Percentiles rank a stretch among this genome's conserved stretches.
phyloP scores from a whole-genome alignment of 2,113 vertebrate species.

The Seriola quinqueradiata region DNA sequence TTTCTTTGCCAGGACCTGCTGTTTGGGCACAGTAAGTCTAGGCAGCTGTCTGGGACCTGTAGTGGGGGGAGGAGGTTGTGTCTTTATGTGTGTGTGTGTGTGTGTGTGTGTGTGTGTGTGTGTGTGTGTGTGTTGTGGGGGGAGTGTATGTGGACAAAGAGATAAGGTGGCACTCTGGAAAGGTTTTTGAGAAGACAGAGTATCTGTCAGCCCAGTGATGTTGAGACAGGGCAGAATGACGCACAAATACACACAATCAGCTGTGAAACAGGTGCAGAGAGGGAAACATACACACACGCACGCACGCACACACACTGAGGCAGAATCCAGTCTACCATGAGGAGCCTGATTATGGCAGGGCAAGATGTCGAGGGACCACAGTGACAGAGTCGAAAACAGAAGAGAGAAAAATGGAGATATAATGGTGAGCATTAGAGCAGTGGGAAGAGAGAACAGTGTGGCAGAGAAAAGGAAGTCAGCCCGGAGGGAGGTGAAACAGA shows the following conservation, averaged over 20 bases:
- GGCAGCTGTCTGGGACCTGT: constrained; percentile 57
- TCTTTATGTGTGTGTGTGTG: constrained; percentile 15
- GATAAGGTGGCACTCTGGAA: constrained; percentile 73
- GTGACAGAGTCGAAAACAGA: constrained; percentile 38
- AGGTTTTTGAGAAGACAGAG: constrained; percentile 61
- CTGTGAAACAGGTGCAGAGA: constrained; percentile 54
- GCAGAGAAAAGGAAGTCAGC: constrained; percentile 59
- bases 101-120: constrained; percentile 17
- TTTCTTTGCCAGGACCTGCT: constrained; percentile 53
- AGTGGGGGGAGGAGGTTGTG: constrained; percentile 1
- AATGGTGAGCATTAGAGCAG: constrained; percentile 58
- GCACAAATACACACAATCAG: constrained; percentile 49
- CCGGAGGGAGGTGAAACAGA: constrained; percentile 61
- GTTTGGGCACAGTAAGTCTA: constrained; percentile 45
- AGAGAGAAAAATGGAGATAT: constrained; percentile 53
- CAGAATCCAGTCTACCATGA: constrained; percentile 35
- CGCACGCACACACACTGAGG: constrained; percentile 14
- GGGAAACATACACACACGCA: constrained; percentile 5
- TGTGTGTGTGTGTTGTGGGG: constrained; percentile 1
- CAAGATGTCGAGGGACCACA: constrained; percentile 42
- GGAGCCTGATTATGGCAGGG: constrained; percentile 51
- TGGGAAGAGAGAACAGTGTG: constrained; percentile 51
- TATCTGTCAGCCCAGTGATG: constrained; percentile 52
- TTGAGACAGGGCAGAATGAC: constrained; percentile 49
- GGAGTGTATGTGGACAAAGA: constrained; percentile 63